Percentiles rank a stretch among this genome's conserved stretches.
These are phyloP conservation scores for Amorpha juglandis DNA, from an alignment of 2,888 invertebrate genomes.

Conservation along the genomic window DNA sequence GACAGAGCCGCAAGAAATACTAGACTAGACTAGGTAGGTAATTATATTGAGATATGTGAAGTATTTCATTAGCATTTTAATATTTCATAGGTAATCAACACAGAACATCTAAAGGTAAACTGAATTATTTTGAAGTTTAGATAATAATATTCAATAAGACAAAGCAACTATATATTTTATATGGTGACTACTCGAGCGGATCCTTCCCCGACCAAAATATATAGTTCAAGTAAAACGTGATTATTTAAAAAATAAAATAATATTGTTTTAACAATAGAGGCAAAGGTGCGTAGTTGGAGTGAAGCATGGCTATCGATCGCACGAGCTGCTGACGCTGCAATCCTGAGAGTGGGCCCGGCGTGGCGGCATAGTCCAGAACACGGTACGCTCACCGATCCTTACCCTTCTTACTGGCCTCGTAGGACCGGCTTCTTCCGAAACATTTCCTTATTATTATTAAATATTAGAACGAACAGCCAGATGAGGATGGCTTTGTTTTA, in stretches of 20 bases:
- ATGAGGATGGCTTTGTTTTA: neutral
- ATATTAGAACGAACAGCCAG: neutral
- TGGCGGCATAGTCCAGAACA: slow-evolving; percentile 18
- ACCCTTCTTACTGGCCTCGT: slow-evolving; percentile 5
- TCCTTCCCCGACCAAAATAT: neutral
- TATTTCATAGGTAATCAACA: too few species aligned
- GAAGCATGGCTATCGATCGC: slow-evolving; percentile 70
- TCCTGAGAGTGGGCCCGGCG: slow-evolving; percentile 35
- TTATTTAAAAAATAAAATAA: neutral
- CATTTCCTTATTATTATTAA: neutral
- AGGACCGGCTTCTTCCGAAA: neutral
- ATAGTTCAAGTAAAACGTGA: neutral
- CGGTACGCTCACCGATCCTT: slow-evolving; percentile 15
- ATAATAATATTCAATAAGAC: neutral
- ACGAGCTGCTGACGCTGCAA: slow-evolving; percentile 68
- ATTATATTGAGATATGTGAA: too few species aligned
- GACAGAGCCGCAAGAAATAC: too few species aligned
- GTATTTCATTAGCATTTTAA: too few species aligned
- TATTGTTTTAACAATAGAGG: neutral
- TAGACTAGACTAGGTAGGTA: too few species aligned
- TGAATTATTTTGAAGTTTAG: too few species aligned
- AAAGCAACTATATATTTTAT: neutral
- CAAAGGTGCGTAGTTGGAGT: slow-evolving; percentile 23
- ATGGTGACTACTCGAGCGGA: neutral
- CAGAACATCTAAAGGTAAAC: too few species aligned